phyloP scores from a whole-genome alignment of 2,113 vertebrate species.

The Pachyramphus minor region DNA sequence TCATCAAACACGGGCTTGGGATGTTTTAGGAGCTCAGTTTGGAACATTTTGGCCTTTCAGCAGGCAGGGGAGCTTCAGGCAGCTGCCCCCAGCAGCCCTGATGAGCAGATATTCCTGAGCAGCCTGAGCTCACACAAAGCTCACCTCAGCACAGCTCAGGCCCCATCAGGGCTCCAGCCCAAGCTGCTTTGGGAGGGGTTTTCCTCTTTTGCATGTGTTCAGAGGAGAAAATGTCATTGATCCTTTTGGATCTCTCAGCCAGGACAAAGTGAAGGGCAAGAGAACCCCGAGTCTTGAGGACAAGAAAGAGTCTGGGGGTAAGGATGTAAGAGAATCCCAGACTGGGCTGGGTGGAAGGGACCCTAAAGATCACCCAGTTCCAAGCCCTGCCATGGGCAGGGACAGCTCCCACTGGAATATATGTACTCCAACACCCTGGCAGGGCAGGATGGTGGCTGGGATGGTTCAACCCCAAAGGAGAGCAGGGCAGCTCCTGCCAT shows the following conservation, averaged over 20 bases:
- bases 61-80: background rate
- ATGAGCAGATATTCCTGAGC: background rate
- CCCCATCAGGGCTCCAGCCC: background rate
- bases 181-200: background rate
- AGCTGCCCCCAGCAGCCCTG: background rate
- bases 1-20: background rate
- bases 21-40: background rate
- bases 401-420: background rate
- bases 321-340: background rate
- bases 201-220: background rate
- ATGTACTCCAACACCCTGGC: rapidly evolving
- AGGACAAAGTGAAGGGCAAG: background rate
- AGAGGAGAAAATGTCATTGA: background rate
- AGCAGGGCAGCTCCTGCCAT: background rate
- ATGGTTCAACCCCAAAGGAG: background rate
- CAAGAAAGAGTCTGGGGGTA: rapidly evolving
- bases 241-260: background rate
- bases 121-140: background rate
- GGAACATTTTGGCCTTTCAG: rapidly evolving
- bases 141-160: background rate
- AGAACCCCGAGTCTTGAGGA: background rate
- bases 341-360: background rate
- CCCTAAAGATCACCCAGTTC: background rate
- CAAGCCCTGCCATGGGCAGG: background rate
- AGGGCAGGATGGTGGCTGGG: background rate